Percentiles rank a stretch among this genome's conserved stretches.
phyloP scores from a whole-genome alignment of 2,113 vertebrate species.

The Tachysurus fulvidraco region DNA sequence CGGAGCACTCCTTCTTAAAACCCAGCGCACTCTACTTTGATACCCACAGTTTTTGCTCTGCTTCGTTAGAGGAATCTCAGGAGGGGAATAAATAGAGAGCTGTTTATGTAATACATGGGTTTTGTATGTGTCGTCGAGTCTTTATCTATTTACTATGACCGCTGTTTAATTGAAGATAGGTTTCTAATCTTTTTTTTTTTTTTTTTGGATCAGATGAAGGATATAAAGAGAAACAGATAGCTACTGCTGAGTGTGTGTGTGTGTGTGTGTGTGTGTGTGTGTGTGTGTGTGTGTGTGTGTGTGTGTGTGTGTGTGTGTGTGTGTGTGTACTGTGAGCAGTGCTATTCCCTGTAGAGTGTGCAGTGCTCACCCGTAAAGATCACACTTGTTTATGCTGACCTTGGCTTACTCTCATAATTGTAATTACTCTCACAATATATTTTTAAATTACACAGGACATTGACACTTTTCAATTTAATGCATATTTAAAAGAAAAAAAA shows the following conservation, averaged over 20 bases:
- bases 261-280: conserved; percentile 16
- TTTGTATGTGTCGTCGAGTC: not conserved
- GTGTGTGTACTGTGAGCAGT: not conserved
- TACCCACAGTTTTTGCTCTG: not conserved
- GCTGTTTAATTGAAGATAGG: not conserved
- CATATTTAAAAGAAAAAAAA: not conserved
- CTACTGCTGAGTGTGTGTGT: not conserved
- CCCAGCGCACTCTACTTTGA: not conserved
- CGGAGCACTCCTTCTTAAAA: not conserved
- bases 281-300: conserved; percentile 16
- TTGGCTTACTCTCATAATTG: not conserved
- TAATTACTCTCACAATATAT: not conserved
- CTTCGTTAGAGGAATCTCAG: conserved; percentile 7
- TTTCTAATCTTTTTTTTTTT: not conserved
- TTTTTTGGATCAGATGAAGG: conserved; percentile 12
- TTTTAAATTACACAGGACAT: not conserved
- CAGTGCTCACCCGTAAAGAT: not conserved
- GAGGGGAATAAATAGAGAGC: not conserved
- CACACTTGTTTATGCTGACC: conserved; percentile 12
- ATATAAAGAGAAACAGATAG: conserved; percentile 15
- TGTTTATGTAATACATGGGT: not conserved
- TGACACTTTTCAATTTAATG: not conserved
- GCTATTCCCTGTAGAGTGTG: conserved; percentile 6
- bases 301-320: conserved; percentile 13
- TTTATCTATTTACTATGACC: not conserved